Conservation (phyloP, 2,113 vertebrate genomes). For the Paramisgurnus dabryanus region DNA sequence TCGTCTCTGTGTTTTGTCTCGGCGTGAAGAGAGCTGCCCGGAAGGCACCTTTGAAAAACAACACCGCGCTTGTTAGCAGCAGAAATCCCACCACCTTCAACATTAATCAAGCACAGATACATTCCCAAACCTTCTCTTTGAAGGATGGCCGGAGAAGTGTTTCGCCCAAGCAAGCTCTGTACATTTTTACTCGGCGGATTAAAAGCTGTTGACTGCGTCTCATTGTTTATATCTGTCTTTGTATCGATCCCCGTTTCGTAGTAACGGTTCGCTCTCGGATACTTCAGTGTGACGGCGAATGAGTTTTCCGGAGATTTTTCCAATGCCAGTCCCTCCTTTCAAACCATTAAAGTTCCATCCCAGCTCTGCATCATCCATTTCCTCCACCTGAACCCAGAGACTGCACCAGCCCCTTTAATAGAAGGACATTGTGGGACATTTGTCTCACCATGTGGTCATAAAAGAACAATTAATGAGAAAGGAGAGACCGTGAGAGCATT, state of each 20-base stretch:
- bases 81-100: slow-evolving; percentile 70
- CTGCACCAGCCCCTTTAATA: slow-evolving; percentile 48
- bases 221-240: slow-evolving; percentile 28
- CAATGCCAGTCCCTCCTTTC: slow-evolving; percentile 46
- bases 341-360: slow-evolving; percentile 32
- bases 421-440: slow-evolving; percentile 47
- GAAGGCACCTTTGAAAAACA: slow-evolving; percentile 66
- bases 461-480: slow-evolving; percentile 57
- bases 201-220: slow-evolving; percentile 4
- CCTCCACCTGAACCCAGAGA: slow-evolving; percentile 33
- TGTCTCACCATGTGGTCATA: slow-evolving; percentile 51
- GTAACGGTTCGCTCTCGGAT: background rate
- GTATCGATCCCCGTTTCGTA: slow-evolving; percentile 30
- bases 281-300: slow-evolving; percentile 6
- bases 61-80: slow-evolving; percentile 71
- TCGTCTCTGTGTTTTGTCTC: slow-evolving; percentile 67
- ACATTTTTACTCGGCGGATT: slow-evolving; percentile 55
- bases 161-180: slow-evolving; percentile 31
- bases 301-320: slow-evolving; percentile 7
- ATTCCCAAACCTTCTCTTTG: slow-evolving; percentile 66
- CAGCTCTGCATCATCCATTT: slow-evolving; percentile 48
- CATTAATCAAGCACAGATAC: slow-evolving; percentile 75
- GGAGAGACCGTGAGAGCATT: slow-evolving; percentile 39
- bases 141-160: slow-evolving; percentile 71
- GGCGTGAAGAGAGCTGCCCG: slow-evolving; percentile 46